Evolutionary conservation across 2,797 vertebrate genomes (phyloP).

Genomic region (Lindbergichthys nudifrons): DNA sequence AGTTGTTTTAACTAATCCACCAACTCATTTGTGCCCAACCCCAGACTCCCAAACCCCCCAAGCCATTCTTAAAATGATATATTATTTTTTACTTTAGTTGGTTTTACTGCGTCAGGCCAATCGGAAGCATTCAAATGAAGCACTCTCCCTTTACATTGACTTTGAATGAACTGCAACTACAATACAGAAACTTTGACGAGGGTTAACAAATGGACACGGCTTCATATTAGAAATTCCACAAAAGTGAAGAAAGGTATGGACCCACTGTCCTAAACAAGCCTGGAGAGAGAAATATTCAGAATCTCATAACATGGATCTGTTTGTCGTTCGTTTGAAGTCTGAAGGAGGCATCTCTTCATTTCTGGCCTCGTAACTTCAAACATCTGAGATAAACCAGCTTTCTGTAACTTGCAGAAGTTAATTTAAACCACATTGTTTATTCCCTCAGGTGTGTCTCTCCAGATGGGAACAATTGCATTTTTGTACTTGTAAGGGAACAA

Average conservation of each 20-base stretch:
- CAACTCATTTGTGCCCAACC: no score
- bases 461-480: constrained; percentile 19
- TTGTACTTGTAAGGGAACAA: background rate
- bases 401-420: background rate
- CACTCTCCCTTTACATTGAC: no score
- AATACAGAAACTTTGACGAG: no score
- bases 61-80: no score
- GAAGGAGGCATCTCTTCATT: background rate
- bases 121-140: background rate
- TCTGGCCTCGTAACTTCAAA: background rate
- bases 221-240: background rate
- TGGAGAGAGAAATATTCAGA: background rate
- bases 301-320: background rate
- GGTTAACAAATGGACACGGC: background rate
- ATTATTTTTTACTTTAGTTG: no score
- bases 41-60: no score
- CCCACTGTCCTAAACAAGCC: background rate
- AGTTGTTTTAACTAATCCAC: no score
- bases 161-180: background rate
- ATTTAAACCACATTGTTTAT: constrained; percentile 21
- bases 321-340: background rate
- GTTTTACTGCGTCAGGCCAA: no score
- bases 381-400: background rate
- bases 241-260: background rate
- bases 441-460: constrained; percentile 27